Evolutionary conservation across 2,113 vertebrate genomes (phyloP), one percentile per base, ranked within the genome.

Genomic region (Anhinga anhinga): DNA sequence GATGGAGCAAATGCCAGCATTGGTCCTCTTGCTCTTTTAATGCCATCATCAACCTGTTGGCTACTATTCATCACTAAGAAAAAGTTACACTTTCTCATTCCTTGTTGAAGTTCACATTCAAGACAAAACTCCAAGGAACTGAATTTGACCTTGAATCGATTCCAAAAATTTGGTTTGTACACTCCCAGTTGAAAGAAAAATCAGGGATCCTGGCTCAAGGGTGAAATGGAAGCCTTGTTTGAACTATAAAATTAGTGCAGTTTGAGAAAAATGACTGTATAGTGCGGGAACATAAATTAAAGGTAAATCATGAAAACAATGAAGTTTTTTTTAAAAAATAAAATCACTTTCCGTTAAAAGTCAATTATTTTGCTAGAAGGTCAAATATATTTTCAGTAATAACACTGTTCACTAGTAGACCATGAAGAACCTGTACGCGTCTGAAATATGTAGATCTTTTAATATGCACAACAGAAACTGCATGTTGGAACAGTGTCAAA

Each of bases 341-440:
- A 90, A 94, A 93, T 83, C 10, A 45, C 95, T 97, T 97, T 95
- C 95, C 65, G 45, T 95, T 91, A 81, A 88, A 97, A 96, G 95
- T 89, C 91, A 96, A 95, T 96, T 94, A 97, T 95, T 95, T 97
- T 92, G 84, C 82, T 74, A 47, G 73, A 80, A 95, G 95, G 96
- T 96, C 95, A 97, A 84, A 95, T 45, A 80, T 91, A 72, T 97
- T 97, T 97, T 96, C 59, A 66, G 82, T 91, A 95, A 93, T 88
- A 82, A 94, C 90, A 93, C 80, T 94, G 95, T 92, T 98, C 96
- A 96, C 97, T 95, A 72, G 96, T 78, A 96, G 98, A 98, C 98
- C 98, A 81, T 97, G 97, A 98, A 98, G 98, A 96, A 96, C 96
- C 96, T 87, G 90, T 86, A 34, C 82, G 49, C 7, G 1, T 81